These are phyloP conservation scores for Naso thynnoides DNA, from an alignment of 2,797 vertebrate species.

Conservation along the genomic window DNA sequence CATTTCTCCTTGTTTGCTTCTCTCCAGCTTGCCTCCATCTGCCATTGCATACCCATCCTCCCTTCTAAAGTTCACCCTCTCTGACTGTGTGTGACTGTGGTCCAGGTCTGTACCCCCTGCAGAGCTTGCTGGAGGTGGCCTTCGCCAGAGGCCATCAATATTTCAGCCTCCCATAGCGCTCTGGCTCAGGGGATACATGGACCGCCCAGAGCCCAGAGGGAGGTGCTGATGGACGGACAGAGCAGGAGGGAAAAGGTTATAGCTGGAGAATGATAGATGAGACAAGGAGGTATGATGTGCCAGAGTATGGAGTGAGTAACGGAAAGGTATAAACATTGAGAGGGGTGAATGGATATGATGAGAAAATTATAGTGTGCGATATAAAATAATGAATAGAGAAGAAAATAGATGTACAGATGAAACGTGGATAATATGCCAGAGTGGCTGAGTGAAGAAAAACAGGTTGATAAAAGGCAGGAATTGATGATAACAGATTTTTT, in stretches of 20 bases:
- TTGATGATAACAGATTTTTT: slow-evolving; percentile 14
- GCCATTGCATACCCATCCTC: slow-evolving; percentile 5
- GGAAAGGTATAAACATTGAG: slow-evolving; percentile 15
- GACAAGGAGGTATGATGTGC: slow-evolving; percentile 20
- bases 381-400: slow-evolving; percentile 25
- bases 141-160: slow-evolving; percentile 72
- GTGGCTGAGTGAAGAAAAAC: slow-evolving; percentile 17
- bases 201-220: slow-evolving; percentile 42
- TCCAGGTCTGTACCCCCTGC: slow-evolving; percentile 49
- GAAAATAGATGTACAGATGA: neutral
- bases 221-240: slow-evolving; percentile 60
- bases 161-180: slow-evolving; percentile 66
- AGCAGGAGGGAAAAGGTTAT: slow-evolving; percentile 26
- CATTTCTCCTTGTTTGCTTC: slow-evolving; percentile 30
- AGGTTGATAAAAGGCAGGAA: neutral
- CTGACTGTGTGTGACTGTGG: slow-evolving; percentile 31
- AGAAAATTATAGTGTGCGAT: slow-evolving; percentile 38
- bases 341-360: slow-evolving; percentile 25
- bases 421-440: neutral
- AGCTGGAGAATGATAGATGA: slow-evolving; percentile 37
- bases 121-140: slow-evolving; percentile 64
- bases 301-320: slow-evolving; percentile 29
- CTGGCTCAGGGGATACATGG: slow-evolving; percentile 46
- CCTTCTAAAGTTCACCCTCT: slow-evolving; percentile 44
- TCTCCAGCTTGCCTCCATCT: slow-evolving; percentile 43